Base-by-base conservation (phyloP, 2,797 vertebrate genomes). In the Muscicapa striata region DNA sequence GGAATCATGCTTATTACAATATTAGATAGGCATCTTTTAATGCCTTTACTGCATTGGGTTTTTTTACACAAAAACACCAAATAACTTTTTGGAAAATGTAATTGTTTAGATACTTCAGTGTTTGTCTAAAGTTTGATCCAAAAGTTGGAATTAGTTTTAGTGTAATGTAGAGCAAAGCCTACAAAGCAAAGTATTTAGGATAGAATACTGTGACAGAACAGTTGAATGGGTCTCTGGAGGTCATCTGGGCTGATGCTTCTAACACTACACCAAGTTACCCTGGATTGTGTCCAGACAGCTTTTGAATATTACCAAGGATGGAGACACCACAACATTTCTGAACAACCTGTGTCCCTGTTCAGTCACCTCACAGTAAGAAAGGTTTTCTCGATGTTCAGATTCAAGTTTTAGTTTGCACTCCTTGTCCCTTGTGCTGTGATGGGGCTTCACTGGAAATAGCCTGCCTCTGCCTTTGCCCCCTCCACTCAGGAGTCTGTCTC, bases 1-100 rank as follows among this genome's bases (percentile, higher is more conserved):
- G 40, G 59, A 96, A 90, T 94, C 87, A 72, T 83, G 51, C 46
- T 75, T 57, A 46, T 81, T 96, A 76, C 94, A 91, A 80, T 75
- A 49, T 19, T 75, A 73, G n/a, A 32, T 92, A 70, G 30, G 75
- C 64, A 63, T 76, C 68, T 24, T 84, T 80, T 89, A 68, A 78
- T 87, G 17, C 17, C 9, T 36, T 62, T 62, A 70, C 9, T 54
- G 9, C 20, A 21, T 8, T 41, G 9, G 7, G 3, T 1, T 18
- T 58, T 52, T 68, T 22, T 4, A 43, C 38, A 83, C 5, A 32
- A 69, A 67, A 11, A 24, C 9, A 29, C 16, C 7, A 24, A 55
- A 30, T 14, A n/a, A 11, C 5, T n/a, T 51, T 15, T 30, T 46
- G 34, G 5, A 26, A 15, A 41, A 72, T 19, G 10, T n/a, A 23